Evolutionary conservation across 2,888 invertebrate species (phyloP).

Genomic region (Agonopterix subpropinquella): DNA sequence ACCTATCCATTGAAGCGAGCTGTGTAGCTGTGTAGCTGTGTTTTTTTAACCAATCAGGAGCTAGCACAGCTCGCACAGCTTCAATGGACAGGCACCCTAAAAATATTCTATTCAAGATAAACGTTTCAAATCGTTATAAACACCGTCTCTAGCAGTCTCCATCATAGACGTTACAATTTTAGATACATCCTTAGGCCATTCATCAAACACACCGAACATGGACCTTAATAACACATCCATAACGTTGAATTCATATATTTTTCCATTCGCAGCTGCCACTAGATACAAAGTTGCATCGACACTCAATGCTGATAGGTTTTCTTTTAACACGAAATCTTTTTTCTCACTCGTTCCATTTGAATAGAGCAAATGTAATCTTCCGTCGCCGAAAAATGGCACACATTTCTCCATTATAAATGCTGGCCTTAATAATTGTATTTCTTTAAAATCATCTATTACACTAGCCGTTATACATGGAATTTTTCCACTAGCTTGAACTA

Average conservation of each 20-base stretch:
- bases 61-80: too few relatives aligned
- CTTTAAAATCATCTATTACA: conserved; percentile 35
- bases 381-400: conserved; percentile 49
- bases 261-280: conserved; percentile 47
- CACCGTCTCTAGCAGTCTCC: conserved; percentile 23
- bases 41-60: too few relatives aligned
- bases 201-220: conserved; percentile 16
- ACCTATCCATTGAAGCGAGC: too few relatives aligned
- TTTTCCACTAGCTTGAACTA: conserved; percentile 31
- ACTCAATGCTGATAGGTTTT: conserved; percentile 44
- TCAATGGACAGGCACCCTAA: too few relatives aligned
- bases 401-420: conserved; percentile 51
- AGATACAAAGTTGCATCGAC: conserved; percentile 50
- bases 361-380: conserved; percentile 35
- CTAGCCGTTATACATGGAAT: conserved; percentile 25
- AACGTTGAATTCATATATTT: conserved; percentile 54
- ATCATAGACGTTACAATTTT: conserved; percentile 26
- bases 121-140: background rate
- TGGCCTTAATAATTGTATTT: conserved; percentile 42
- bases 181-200: conserved; percentile 34
- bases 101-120: too few relatives aligned
- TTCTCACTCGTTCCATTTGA: conserved; percentile 43
- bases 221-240: conserved; percentile 47
- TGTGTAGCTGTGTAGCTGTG: too few relatives aligned
- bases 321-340: conserved; percentile 38